A percentile compares a stretch with the other conserved stretches of the same genome.
Evolutionary conservation across 2,113 vertebrate genomes (phyloP).

Genomic region (Salvelinus alpinus): DNA sequence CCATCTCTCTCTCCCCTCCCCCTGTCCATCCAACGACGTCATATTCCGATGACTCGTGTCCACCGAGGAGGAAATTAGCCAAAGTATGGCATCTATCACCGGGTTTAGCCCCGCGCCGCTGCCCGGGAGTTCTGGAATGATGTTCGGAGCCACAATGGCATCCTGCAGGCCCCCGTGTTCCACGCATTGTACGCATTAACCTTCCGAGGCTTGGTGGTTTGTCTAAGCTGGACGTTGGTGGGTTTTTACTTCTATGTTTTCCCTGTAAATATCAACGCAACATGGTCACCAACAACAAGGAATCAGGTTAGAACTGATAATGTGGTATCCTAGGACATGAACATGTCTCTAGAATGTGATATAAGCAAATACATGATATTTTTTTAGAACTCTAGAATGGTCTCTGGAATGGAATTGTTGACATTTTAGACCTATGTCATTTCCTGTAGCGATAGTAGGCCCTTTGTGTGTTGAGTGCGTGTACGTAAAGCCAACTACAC

Average conservation of each 20-base stretch:
- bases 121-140: conserved; percentile 65
- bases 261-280: conserved; percentile 47
- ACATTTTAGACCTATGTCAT: conserved; percentile 50
- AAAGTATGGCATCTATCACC: conserved; percentile 77
- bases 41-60: conserved; percentile 77
- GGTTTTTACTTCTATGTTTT: conserved; percentile 37
- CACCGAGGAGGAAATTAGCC: conserved; percentile 75
- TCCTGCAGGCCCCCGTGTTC: conserved; percentile 51
- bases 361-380: neutral
- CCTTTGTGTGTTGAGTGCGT: too few species aligned
- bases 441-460: conserved; percentile 31
- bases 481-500: too few species aligned
- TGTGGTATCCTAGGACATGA: neutral
- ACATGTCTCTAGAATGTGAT: neutral
- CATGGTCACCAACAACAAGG: conserved; percentile 12
- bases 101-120: conserved; percentile 60
- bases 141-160: conserved; percentile 42
- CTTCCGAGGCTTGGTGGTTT: conserved; percentile 32
- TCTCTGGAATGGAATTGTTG: neutral
- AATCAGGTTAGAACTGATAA: neutral
- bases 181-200: conserved; percentile 48
- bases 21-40: conserved; percentile 68
- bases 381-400: too few species aligned
- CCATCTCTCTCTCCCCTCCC: conserved; percentile 15
- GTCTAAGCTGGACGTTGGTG: conserved; percentile 34